Evolutionary conservation across 2,888 invertebrate species (phyloP).

Genomic region (Anorthoa munda): DNA sequence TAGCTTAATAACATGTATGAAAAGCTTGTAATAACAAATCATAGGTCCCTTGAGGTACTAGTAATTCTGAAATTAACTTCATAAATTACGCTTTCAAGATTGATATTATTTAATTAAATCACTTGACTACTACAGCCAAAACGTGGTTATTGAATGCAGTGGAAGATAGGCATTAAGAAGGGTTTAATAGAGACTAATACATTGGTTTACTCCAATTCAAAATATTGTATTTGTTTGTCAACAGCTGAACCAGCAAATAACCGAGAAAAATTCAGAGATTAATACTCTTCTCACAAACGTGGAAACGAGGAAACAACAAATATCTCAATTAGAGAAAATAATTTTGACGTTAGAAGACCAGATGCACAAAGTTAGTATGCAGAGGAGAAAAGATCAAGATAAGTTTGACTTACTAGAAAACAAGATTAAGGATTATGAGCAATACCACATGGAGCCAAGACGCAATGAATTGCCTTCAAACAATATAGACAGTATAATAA

Average conservation of each 20-base stretch:
- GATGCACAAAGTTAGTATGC: slow-evolving; percentile 72
- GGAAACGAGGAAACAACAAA: slow-evolving; percentile 78
- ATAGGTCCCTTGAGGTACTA: too few species aligned
- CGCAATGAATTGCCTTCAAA: slow-evolving; percentile 74
- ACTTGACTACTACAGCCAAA: too few species aligned
- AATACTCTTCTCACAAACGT: slow-evolving; percentile 75
- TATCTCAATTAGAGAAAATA: slow-evolving; percentile 83
- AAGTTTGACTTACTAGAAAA: slow-evolving; percentile 76
- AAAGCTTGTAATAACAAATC: too few species aligned
- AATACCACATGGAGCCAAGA: slow-evolving; percentile 68
- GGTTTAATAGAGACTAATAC: too few species aligned
- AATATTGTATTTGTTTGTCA: slow-evolving; percentile 47
- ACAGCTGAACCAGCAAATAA: slow-evolving; percentile 79
- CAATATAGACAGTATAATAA: slow-evolving; percentile 83
- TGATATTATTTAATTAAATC: too few species aligned
- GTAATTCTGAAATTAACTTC: too few species aligned
- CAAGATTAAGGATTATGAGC: slow-evolving; percentile 77
- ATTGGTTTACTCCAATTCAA: neutral
- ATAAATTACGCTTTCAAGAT: too few species aligned
- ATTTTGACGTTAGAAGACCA: slow-evolving; percentile 84
- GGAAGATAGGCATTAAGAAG: too few species aligned
- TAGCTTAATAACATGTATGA: too few species aligned
- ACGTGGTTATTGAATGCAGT: too few species aligned
- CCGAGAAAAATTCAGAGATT: slow-evolving; percentile 82
- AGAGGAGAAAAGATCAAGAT: slow-evolving; percentile 80